Percentiles rank a stretch among this genome's conserved stretches.
Evolutionary conservation across 2,797 vertebrate genomes (phyloP).

Genomic region (Typhlichthys subterraneus): DNA sequence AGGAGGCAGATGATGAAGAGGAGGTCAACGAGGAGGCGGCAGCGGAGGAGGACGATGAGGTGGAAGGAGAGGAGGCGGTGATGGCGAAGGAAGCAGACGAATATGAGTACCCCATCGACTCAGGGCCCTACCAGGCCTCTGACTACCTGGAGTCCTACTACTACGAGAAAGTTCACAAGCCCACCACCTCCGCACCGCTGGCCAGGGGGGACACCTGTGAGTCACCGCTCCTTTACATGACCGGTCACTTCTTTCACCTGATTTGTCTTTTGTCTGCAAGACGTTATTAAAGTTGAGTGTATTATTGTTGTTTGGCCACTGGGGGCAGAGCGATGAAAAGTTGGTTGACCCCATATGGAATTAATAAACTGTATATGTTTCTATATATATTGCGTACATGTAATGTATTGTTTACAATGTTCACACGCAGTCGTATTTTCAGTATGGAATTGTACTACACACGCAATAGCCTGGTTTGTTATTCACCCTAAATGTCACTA

Average conservation of each 20-base stretch:
- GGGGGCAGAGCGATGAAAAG: not conserved
- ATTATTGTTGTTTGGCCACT: not conserved
- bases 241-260: too few species aligned
- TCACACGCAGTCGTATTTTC: too few species aligned
- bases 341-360: not conserved
- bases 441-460: not conserved
- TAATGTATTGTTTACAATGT: too few species aligned
- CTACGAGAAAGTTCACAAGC: slow-evolving; percentile 69
- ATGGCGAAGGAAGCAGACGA: slow-evolving; percentile 72
- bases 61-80: slow-evolving; percentile 66
- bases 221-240: slow-evolving; percentile 22
- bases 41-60: slow-evolving; percentile 62
- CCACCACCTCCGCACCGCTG: slow-evolving; percentile 60
- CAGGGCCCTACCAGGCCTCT: slow-evolving; percentile 74
- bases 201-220: slow-evolving; percentile 69
- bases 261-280: too few species aligned
- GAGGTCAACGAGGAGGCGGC: slow-evolving; percentile 58
- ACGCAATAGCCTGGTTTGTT: not conserved
- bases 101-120: slow-evolving; percentile 79
- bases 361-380: not conserved
- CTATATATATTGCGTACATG: too few species aligned
- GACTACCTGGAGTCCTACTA: slow-evolving; percentile 78
- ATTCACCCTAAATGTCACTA: too few species aligned
- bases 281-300: not conserved
- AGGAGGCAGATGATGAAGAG: slow-evolving; percentile 61